Percentiles rank a stretch among this genome's conserved stretches.
phyloP scores from a whole-genome alignment of 2,797 vertebrate species.

The Artibeus lituratus region DNA sequence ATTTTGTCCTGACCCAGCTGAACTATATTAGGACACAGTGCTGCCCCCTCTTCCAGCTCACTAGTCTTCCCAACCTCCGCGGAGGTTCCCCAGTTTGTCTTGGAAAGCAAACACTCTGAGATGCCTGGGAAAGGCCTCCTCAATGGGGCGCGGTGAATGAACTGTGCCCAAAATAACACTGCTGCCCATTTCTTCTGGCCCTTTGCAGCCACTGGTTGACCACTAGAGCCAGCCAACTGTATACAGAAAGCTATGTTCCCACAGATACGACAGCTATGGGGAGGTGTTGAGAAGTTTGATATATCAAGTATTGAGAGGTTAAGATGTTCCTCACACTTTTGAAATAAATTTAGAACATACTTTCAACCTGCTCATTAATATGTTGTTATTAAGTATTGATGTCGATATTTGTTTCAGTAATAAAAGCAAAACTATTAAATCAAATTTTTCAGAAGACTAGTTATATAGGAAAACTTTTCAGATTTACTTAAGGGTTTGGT shows the following conservation, averaged over 20 bases:
- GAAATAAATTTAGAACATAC: not conserved
- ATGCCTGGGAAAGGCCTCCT: not conserved
- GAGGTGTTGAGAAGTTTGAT: not conserved
- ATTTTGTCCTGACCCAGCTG: not conserved
- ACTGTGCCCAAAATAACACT: not conserved
- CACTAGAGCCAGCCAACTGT: not conserved
- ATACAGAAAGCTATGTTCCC: not conserved
- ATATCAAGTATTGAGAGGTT: not conserved
- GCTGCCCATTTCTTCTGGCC: not conserved
- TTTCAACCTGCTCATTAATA: not conserved
- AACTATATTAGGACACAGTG: not conserved
- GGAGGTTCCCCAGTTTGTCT: accelerated
- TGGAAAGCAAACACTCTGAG: not conserved
- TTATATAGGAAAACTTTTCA: not conserved
- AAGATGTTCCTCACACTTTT: not conserved
- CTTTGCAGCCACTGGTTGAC: not conserved
- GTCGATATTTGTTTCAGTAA: not conserved
- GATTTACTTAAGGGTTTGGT: not conserved
- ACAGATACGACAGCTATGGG: not conserved
- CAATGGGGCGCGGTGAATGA: not conserved
- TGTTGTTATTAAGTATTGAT: not conserved
- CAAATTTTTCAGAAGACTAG: not conserved
- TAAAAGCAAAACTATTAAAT: slow-evolving; percentile 10
- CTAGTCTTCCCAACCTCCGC: not conserved
- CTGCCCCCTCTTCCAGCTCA: not conserved